Base-by-base conservation (phyloP, 2,113 vertebrate species). In the Acanthisitta chloris region DNA sequence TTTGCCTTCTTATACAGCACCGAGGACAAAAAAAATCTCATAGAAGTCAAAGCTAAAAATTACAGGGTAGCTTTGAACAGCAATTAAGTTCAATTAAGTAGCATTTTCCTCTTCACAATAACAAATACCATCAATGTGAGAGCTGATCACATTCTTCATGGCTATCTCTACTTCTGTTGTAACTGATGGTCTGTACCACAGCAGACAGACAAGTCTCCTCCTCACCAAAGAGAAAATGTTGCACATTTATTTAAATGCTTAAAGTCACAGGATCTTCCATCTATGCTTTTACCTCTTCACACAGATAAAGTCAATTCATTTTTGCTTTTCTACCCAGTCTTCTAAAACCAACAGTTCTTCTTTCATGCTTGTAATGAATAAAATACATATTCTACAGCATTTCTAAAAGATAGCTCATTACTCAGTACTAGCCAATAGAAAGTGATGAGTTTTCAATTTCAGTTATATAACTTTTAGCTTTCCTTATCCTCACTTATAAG, bases 371-470 rank as follows among this genome's bases (percentile, higher is more conserved):
- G 57, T 19, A 62, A 74, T 48, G 15, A 83, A 70, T n/a, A 51
- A 55, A 88, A 62, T 10, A 52, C 33, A 92, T 86, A 70, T 66
- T 88, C 55, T 78, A 94, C 38, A 96, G 65, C 74, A 36, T 81
- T 92, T 93, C 73, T 81, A 83, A 79, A 65, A 94, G 48, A 81
- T 64, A 92, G 46, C 52, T 91, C 57, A 94, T 69, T 65, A 85
- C 62, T 90, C 90, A 89, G n/a, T 19, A 93, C 20, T 6, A 70
- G 55, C 54, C 24, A 58, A 71, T 43, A 21, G 24, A 90, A 97
- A 97, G 66, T 46, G 16, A 72, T 13, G 33, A 78, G 67, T 97
- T 94, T 94, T 83, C 88, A 80, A 91, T 82, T 97, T 58, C 70
- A 92, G 64, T 88, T 86, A 86, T 28, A 72, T 48, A 84, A 84